A percentile compares a stretch with the other conserved stretches of the same genome.
Conservation (phyloP, 2,888 invertebrate species). For the Pardosa pseudoannulata region DNA sequence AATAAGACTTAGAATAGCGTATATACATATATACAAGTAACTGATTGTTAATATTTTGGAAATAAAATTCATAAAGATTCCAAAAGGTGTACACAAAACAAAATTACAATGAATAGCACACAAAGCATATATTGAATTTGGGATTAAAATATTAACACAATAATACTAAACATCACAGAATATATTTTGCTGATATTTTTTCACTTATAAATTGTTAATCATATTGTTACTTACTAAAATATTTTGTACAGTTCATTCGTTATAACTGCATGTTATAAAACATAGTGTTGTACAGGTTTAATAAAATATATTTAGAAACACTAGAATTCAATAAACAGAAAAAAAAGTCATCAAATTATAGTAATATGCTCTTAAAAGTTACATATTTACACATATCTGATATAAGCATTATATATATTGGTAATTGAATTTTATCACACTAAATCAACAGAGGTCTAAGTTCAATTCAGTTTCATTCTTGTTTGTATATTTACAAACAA, state of each 20-base stretch:
- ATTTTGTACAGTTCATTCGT: no score
- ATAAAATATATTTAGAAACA: background rate
- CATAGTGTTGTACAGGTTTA: background rate
- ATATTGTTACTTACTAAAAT: no score
- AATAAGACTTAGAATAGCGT: background rate
- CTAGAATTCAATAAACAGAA: background rate
- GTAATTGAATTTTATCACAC: constrained; percentile 6
- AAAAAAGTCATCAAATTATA: background rate
- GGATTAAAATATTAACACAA: no score
- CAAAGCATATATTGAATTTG: no score
- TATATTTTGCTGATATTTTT: no score
- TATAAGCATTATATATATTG: background rate
- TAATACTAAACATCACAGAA: no score
- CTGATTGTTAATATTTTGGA: background rate
- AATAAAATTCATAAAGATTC: no score
- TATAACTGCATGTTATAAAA: constrained; percentile 4
- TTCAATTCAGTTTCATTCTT: background rate
- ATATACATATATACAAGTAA: constrained; percentile 14
- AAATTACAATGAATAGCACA: no score
- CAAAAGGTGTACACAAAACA: no score
- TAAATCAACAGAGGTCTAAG: background rate
- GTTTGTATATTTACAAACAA: no score
- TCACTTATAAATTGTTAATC: no score
- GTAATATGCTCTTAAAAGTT: background rate
- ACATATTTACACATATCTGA: background rate